Conservation (phyloP, 2,113 vertebrate genomes). For the Pomatostomus ruficeps region DNA sequence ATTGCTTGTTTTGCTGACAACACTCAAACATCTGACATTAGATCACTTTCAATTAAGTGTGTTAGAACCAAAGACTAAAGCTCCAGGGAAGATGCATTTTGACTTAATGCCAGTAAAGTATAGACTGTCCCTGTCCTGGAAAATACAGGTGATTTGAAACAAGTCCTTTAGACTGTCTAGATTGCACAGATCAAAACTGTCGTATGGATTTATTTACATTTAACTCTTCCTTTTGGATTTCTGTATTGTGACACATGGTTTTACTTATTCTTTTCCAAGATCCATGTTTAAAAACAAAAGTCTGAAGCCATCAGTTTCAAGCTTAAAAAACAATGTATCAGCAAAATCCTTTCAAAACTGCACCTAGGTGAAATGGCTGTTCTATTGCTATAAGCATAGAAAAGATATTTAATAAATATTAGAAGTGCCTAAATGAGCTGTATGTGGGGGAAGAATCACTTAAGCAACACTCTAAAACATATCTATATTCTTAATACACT, state of each 20-base stretch:
- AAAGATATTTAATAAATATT: neutral
- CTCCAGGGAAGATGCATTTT: conserved; percentile 45
- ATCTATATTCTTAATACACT: neutral
- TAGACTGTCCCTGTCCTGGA: neutral
- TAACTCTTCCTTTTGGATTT: neutral
- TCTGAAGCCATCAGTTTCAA: neutral
- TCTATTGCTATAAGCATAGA: neutral
- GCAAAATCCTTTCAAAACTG: neutral
- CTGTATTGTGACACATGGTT: neutral
- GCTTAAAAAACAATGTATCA: neutral
- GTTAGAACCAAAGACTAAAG: conserved; percentile 38
- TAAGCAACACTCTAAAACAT: neutral
- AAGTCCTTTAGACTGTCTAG: neutral
- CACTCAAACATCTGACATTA: conserved; percentile 49
- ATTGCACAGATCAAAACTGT: neutral
- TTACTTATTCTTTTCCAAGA: neutral
- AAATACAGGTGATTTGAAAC: neutral
- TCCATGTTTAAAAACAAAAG: neutral
- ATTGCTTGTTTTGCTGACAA: conserved; percentile 64
- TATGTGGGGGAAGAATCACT: neutral
- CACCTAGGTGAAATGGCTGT: neutral
- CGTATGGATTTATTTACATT: neutral
- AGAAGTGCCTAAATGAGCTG: neutral
- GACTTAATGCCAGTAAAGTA: conserved; percentile 14
- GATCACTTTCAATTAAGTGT: conserved; percentile 66